Base-by-base conservation (phyloP, 2,888 invertebrate genomes). In the Drosophila acutilabella region DNA sequence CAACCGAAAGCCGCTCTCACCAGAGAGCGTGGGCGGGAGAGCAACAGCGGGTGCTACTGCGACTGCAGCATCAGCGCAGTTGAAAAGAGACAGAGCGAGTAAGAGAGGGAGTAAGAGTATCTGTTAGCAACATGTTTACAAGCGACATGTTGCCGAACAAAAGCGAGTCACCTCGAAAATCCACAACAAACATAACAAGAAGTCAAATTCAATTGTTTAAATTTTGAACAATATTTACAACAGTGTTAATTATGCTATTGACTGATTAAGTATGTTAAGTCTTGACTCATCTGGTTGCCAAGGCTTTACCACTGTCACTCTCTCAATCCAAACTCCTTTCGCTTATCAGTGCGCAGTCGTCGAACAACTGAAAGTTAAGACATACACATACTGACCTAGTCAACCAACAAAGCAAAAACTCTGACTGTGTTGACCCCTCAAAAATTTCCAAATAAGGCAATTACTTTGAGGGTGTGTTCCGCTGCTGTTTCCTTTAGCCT, bases 351-450 rank as follows among this genome's bases (percentile, higher is more conserved):
- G 81, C 81, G 81, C 81, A 82, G 64, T 33, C 81, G 82, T 38
- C 59, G 13, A 23, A 2, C 8, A 33, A 45, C 33, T 23, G 41
- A 54, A 61, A 48, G 56, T 60, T 42, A 66, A 53, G 59, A 56
- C 73, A 61, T 70, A 75, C 81, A 85, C 78, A 80, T 72, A 80
- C 85, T 85, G 85, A 85, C 85, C 85, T 85, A 85, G 85, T 88
- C 85, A 85, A 85, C 78, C 79, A 71, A 71, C 65, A 66, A 71
- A 45, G 64, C 30, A 44, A 64, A 59, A 52, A 54, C 50, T 45
- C 52, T 57, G 57, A 42, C 70, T 64, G 40, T 47, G 71, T 44
- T 71, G 64, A 74, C 65, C 50, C 54, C 10, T 57, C 61, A 67
- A 56, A 30, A 30, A 87, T 84, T 71, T 13, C 85, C 87, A 84